phyloP scores from a whole-genome alignment of 2,888 invertebrate genomes.

The Adelphocoris suturalis region DNA sequence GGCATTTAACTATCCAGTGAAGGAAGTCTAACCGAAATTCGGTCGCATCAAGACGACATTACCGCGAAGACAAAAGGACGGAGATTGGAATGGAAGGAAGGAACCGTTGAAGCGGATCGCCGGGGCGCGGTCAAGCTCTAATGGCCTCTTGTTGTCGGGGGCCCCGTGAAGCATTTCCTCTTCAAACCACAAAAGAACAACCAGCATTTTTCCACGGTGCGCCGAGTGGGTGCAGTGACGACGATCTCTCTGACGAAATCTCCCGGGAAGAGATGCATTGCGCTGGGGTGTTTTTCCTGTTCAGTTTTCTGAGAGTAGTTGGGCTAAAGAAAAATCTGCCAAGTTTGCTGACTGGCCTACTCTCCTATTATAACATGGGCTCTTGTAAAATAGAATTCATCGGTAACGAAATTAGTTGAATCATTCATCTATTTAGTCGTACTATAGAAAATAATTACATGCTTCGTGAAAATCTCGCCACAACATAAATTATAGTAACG shows the following conservation, averaged over 20 bases:
- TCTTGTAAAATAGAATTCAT: no score
- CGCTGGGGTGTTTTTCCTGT: neutral
- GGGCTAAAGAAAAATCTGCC: neutral
- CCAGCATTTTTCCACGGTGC: neutral
- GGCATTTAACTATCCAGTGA: neutral
- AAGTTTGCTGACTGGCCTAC: no score
- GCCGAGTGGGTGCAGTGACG: slow-evolving; percentile 14
- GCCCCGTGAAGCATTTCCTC: neutral
- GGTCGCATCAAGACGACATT: slow-evolving; percentile 41
- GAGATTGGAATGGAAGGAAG: slow-evolving; percentile 32
- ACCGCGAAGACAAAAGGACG: slow-evolving; percentile 34
- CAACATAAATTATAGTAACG: no score
- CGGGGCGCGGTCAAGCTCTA: slow-evolving; percentile 49
- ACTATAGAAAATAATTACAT: no score
- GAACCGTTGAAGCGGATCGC: slow-evolving; percentile 48
- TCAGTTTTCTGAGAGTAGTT: neutral
- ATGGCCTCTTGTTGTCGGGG: slow-evolving; percentile 23
- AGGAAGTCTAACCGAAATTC: slow-evolving; percentile 47
- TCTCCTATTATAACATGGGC: no score
- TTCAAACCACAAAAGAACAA: slow-evolving; percentile 30
- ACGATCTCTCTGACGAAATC: neutral
- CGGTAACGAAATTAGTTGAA: no score
- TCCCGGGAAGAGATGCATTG: neutral
- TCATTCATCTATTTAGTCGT: no score
- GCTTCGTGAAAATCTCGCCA: no score